These are phyloP conservation scores for Samia ricini DNA, from an alignment of 1,140 invertebrate species.

Conservation along the genomic window DNA sequence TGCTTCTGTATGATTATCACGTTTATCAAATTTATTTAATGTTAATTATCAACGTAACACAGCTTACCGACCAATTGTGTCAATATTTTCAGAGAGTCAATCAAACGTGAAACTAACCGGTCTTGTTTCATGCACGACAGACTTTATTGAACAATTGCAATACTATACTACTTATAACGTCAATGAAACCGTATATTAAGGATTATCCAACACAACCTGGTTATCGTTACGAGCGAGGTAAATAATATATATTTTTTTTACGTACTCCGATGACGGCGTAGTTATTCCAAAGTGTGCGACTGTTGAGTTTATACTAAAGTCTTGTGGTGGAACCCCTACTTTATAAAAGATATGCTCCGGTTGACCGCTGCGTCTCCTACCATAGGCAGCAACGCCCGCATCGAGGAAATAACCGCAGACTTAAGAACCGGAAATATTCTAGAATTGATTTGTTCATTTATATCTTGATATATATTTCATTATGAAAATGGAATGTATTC, in stretches of 20 bases:
- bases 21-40: no score
- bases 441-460: neutral
- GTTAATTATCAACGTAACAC: no score
- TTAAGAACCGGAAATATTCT: slow-evolving; percentile 4
- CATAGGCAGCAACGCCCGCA: neutral
- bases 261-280: slow-evolving; percentile 17
- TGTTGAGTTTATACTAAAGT: slow-evolving; percentile 21
- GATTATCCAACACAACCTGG: neutral
- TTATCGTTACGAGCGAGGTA: neutral
- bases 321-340: slow-evolving; percentile 22
- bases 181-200: neutral
- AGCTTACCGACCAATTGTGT: neutral
- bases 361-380: slow-evolving; percentile 17
- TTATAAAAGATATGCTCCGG: slow-evolving; percentile 23
- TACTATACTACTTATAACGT: neutral
- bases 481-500: neutral
- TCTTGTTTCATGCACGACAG: neutral
- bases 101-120: neutral
- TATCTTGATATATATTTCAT: neutral
- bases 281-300: slow-evolving; percentile 22
- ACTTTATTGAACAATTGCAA: neutral
- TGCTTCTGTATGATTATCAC: no score
- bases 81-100: neutral
- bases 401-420: slow-evolving; percentile 14
- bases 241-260: slow-evolving; percentile 7